These are phyloP conservation scores for Holacanthella duospinosa DNA, from an alignment of 2,888 invertebrate species.

Conservation along the genomic window DNA sequence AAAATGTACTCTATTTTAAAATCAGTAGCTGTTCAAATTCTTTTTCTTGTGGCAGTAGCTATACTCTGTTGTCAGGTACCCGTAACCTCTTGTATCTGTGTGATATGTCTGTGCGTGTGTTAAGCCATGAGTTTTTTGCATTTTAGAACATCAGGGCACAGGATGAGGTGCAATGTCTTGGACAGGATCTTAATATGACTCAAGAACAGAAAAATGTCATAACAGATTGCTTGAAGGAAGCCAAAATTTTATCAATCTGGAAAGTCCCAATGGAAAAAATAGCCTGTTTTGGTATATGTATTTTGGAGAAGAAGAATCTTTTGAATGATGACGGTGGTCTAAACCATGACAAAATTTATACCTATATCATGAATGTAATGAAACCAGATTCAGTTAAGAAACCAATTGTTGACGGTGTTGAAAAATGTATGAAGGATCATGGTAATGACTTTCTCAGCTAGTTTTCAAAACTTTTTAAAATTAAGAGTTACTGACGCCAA, in stretches of 20 bases:
- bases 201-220: slow-evolving; percentile 25
- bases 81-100: too few relatives aligned
- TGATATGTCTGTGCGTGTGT: too few relatives aligned
- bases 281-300: slow-evolving; percentile 31
- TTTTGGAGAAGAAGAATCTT: slow-evolving; percentile 28
- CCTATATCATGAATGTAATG: slow-evolving; percentile 8
- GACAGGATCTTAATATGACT: slow-evolving; percentile 29
- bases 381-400: slow-evolving; percentile 10
- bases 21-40: too few relatives aligned
- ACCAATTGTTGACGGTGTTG: slow-evolving; percentile 7
- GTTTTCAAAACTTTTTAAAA: too few relatives aligned
- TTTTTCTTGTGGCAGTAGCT: too few relatives aligned
- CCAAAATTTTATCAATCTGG: slow-evolving; percentile 24
- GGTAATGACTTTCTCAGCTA: too few relatives aligned
- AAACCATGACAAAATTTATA: slow-evolving; percentile 8
- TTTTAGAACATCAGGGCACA: background rate
- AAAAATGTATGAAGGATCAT: slow-evolving; percentile 10
- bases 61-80: too few relatives aligned
- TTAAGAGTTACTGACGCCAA: too few relatives aligned
- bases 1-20: too few relatives aligned
- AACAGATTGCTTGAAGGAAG: slow-evolving; percentile 27
- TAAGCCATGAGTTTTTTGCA: too few relatives aligned
- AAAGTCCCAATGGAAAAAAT: slow-evolving; percentile 34
- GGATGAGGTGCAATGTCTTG: slow-evolving; percentile 19
- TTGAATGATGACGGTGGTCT: slow-evolving; percentile 1